Conservation (phyloP, 1,140 invertebrate genomes). For the Batillaria attramentaria region DNA sequence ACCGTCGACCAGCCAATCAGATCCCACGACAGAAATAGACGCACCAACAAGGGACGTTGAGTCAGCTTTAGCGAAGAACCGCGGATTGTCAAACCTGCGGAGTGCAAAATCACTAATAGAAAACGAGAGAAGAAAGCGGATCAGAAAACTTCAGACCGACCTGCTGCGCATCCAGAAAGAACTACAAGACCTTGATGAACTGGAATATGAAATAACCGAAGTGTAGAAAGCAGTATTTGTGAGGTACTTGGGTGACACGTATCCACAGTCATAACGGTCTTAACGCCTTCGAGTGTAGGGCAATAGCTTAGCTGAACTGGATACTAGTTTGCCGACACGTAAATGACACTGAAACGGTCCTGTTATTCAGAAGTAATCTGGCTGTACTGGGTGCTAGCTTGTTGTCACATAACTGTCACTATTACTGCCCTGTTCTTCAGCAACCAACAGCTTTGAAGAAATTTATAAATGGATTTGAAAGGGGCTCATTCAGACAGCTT, state of each 20-base stretch:
- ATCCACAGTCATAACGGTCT: too few relatives aligned
- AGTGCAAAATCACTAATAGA: conserved; percentile 29
- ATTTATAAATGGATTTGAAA: too few relatives aligned
- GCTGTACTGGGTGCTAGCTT: neutral
- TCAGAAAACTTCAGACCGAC: conserved; percentile 50
- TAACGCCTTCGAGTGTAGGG: neutral
- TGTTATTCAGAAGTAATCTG: conserved; percentile 10
- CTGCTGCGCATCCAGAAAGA: conserved; percentile 50
- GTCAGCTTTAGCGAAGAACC: neutral
- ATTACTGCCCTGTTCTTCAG: too few relatives aligned
- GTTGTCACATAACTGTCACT: too few relatives aligned
- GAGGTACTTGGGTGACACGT: too few relatives aligned
- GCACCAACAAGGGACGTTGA: neutral
- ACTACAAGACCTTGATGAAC: conserved; percentile 47
- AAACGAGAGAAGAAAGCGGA: conserved; percentile 44
- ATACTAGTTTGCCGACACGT: neutral
- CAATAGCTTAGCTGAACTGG: neutral
- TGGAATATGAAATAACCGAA: conserved; percentile 52
- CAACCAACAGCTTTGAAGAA: too few relatives aligned
- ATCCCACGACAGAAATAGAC: neutral
- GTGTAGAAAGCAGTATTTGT: conserved; percentile 23
- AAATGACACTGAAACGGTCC: neutral
- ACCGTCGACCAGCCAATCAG: neutral
- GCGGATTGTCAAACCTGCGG: conserved; percentile 28
- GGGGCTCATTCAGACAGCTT: too few relatives aligned